Evolutionary conservation across 2,797 vertebrate species (phyloP), one percentile per base, ranked within the genome.

Genomic region (Trachurus trachurus): DNA sequence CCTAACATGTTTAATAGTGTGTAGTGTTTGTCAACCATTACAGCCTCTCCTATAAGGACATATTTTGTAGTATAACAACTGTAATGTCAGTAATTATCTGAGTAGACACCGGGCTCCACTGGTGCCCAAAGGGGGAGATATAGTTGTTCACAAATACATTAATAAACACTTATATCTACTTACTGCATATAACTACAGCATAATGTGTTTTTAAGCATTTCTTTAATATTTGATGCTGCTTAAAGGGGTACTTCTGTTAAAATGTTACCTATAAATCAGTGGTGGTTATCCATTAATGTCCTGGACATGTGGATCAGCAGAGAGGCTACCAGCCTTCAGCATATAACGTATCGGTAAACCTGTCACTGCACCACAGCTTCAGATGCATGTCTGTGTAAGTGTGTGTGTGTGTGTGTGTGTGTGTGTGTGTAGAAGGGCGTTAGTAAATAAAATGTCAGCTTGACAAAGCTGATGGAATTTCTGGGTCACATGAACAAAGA

Each of bases 401-500:
- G 47, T 37, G 34, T 1, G 56, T 56, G 37, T 62, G 50, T 40
- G 52, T 44, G 34, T 6, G 16, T 17, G 34, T 53, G 59, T 21
- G 50, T 52, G 56, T 56, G 29, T 66, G 52, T 42, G 52, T 44
- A 19, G 9, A 19, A 61, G 42, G 53, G 61, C 19, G 61, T 47
- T 44, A 37, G 16, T 63, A 49, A 75, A 73, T 68, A 66, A 37
- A 72, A 66, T 22, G 13, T 60, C 42, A 62, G 54, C 6, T 29
- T 59, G 60, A 78, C 65, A 65, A 56, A 49, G 15, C 54, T 2
- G 0, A 26, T 61, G 39, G 63, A 44, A 64, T 74, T 73, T 79
- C 45, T 66, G 62, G 64, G 59, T 71, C 80, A 80, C 71, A 60
- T 69, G 62, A 76, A 71, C 39, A 74, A 73, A 81, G 61, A 78